These are phyloP conservation scores for Hyposoter didymator DNA, from an alignment of 2,888 invertebrate species.

Conservation along the genomic window DNA sequence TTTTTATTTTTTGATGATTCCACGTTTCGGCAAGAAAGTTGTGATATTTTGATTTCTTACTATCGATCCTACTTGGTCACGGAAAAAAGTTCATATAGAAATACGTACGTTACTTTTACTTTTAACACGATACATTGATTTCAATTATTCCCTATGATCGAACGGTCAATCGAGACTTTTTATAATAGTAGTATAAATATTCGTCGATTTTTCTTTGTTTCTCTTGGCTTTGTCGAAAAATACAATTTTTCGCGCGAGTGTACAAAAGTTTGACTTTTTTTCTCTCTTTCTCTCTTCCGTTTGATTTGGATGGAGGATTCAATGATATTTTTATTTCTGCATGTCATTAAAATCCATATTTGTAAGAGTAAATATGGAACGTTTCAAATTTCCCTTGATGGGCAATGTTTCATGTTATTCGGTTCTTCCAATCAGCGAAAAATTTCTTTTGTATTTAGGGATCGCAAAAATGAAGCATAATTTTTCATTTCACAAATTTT, in stretches of 20 bases:
- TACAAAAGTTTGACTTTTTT: conserved; percentile 59
- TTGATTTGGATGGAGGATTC: conserved; percentile 62
- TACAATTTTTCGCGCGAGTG: conserved; percentile 57
- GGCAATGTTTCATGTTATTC: too few species aligned
- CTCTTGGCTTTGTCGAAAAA: conserved; percentile 54
- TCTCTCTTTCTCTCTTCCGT: conserved; percentile 37
- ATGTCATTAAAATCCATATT: background rate
- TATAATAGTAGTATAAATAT: conserved; percentile 47
- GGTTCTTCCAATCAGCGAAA: too few species aligned
- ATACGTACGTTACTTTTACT: conserved; percentile 39
- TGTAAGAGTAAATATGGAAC: background rate
- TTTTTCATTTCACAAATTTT: background rate
- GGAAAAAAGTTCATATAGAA: conserved; percentile 58
- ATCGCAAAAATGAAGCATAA: background rate
- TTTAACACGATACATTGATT: conserved; percentile 11
- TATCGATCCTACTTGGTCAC: conserved; percentile 55
- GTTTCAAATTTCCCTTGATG: background rate
- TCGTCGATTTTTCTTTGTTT: conserved; percentile 14
- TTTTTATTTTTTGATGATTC: conserved; percentile 36
- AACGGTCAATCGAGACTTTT: conserved; percentile 42
- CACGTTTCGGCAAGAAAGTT: conserved; percentile 11
- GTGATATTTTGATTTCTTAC: conserved; percentile 57
- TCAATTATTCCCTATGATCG: conserved; percentile 24
- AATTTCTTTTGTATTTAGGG: too few species aligned
- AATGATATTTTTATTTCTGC: conserved; percentile 53